Conservation (phyloP, 2,797 vertebrate species). For the Chromobotia macracanthus region DNA sequence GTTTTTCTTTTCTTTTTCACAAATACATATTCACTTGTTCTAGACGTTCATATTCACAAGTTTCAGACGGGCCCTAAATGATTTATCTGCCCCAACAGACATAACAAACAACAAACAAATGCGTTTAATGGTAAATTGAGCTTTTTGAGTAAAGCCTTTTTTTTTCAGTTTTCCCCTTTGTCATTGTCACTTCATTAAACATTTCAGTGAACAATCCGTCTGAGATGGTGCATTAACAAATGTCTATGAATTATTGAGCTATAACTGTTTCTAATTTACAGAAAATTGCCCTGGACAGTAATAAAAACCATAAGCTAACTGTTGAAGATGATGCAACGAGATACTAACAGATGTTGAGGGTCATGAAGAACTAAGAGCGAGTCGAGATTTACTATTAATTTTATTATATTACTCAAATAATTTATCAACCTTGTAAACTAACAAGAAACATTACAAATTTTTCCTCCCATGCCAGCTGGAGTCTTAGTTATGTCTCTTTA, state of each 20-base stretch:
- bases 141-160: too few relatives aligned
- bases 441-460: background rate
- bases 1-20: too few relatives aligned
- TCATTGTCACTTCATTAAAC: background rate
- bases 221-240: background rate
- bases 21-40: too few relatives aligned
- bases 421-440: background rate
- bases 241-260: background rate
- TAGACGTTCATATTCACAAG: too few relatives aligned
- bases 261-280: background rate
- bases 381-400: background rate
- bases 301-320: background rate
- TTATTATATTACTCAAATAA: constrained; percentile 3
- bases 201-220: background rate
- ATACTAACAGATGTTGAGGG: background rate
- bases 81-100: too few relatives aligned
- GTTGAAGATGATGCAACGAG: background rate
- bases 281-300: background rate
- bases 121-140: background rate
- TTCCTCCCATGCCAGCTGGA: background rate
- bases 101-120: too few relatives aligned
- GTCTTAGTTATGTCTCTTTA: background rate
- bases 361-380: background rate
- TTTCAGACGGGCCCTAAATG: too few relatives aligned
- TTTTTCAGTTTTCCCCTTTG: too few relatives aligned